These are phyloP conservation scores for Drosophila arizonae DNA, from an alignment of 1,140 invertebrate genomes.

Conservation along the genomic window DNA sequence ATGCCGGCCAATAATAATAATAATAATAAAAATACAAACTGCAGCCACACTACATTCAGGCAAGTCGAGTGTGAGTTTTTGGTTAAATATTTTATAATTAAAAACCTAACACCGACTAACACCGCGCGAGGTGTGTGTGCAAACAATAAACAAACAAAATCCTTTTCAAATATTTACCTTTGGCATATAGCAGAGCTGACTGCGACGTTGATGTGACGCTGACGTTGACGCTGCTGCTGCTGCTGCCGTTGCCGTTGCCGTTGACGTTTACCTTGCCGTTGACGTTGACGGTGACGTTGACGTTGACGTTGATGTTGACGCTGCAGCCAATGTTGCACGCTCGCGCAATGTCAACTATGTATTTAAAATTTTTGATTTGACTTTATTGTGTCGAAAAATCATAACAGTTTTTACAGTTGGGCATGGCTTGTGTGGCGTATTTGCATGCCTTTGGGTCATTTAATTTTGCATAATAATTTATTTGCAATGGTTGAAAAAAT, in stretches of 20 bases:
- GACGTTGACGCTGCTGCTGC: conserved; percentile 32
- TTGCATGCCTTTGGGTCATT: conserved; percentile 74
- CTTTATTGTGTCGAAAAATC: conserved; percentile 54
- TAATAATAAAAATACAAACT: neutral
- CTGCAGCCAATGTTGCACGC: conserved; percentile 10
- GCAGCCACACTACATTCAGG: conserved; percentile 18
- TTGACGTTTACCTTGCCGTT: conserved; percentile 13
- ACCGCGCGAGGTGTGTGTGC: conserved; percentile 81
- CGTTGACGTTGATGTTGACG: conserved; percentile 6
- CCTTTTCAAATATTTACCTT: conserved; percentile 83
- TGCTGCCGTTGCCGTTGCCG: conserved; percentile 14
- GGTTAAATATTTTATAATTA: conserved; percentile 83
- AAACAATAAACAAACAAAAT: conserved; percentile 83
- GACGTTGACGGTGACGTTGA: conserved; percentile 13
- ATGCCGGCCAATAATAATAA: conserved; percentile 57
- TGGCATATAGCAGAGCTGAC: conserved; percentile 69
- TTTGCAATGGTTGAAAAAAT: conserved; percentile 65
- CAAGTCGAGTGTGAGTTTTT: conserved; percentile 80
- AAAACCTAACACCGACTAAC: conserved; percentile 83
- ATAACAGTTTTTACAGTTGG: conserved; percentile 3
- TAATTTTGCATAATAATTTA: conserved; percentile 82
- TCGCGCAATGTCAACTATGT: conserved; percentile 30
- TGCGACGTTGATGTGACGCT: conserved; percentile 34
- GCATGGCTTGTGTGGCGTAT: conserved; percentile 28
- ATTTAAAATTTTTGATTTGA: conserved; percentile 67